Evolutionary conservation across 2,888 invertebrate species (phyloP), one percentile per base, ranked within the genome.

Genomic region (Erebia aethiops): DNA sequence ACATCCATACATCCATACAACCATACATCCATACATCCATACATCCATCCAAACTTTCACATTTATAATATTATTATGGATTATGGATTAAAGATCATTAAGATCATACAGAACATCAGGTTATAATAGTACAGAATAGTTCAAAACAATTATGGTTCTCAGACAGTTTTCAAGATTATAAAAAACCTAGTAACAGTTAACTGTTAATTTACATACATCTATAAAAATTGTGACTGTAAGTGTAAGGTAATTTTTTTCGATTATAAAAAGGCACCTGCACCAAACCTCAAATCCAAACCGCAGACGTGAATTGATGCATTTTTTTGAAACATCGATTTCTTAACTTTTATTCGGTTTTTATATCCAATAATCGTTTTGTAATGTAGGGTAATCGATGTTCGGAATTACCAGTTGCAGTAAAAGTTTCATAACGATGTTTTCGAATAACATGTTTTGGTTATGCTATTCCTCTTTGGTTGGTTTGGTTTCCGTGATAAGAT

Each of bases 281-380:
- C 78, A 77, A 75, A 75, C 75, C 68, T 70, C 70, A 62, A 73
- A 78, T 77, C 60, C 62, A 77, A 84, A 89, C 89, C 88, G 84
- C 89, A 88, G 82, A 85, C 82, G 77, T 75, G 83, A 86, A 85
- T 81, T 81, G 83, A 80, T 78, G 76, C 79, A 75, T 80, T 81
- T 85, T 86, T 88, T 85, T 85, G 82, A 81, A 81, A 82, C 80
- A 82, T 83, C 82, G 75, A 82, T 84, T 82, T 79, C 80, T 83
- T 83, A 74, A 81, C 76, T 81, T 82, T 84, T 81, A 84, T 85
- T 83, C 83, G 83, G 78, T 82, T 81, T n/a, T 80, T 79, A 80
- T 84, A 84, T 49, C 52, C 54, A 70, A 84, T 86, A 84, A 82
- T 79, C 75, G 77, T 70, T 72, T 71, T 56, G 58, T 72, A 46